These are phyloP conservation scores for Catharus minimus DNA, from an alignment of 2,113 vertebrate genomes.

Conservation along the genomic window DNA sequence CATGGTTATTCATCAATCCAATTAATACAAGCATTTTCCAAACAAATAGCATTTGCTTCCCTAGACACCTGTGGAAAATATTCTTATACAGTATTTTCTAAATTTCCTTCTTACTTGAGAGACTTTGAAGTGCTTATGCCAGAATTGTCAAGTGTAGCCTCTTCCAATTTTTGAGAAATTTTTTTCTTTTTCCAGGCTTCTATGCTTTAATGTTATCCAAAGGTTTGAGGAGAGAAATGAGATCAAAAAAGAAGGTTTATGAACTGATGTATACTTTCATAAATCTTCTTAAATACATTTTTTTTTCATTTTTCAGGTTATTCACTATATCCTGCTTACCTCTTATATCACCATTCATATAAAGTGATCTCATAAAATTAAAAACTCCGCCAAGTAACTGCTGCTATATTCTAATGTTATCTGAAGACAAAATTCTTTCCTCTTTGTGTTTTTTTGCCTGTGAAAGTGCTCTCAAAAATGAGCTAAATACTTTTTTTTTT, in stretches of 20 bases:
- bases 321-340: neutral
- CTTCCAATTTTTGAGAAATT: neutral
- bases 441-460: neutral
- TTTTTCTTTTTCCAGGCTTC: neutral
- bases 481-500: neutral
- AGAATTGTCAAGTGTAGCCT: neutral
- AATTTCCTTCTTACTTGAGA: neutral
- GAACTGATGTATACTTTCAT: neutral
- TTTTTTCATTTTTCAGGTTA: neutral
- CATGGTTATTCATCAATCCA: neutral
- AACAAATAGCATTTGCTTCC: neutral
- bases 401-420: neutral
- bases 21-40: neutral
- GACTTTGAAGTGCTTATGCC: neutral
- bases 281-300: neutral
- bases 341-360: neutral
- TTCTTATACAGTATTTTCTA: neutral
- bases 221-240: neutral
- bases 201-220: neutral
- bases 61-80: neutral
- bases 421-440: neutral
- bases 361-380: neutral
- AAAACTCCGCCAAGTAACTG: neutral
- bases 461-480: neutral
- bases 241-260: neutral